Percentiles rank a stretch among this genome's conserved stretches.
Evolutionary conservation across 1,140 invertebrate genomes (phyloP).

Genomic region (Brachionus plicatilis): DNA sequence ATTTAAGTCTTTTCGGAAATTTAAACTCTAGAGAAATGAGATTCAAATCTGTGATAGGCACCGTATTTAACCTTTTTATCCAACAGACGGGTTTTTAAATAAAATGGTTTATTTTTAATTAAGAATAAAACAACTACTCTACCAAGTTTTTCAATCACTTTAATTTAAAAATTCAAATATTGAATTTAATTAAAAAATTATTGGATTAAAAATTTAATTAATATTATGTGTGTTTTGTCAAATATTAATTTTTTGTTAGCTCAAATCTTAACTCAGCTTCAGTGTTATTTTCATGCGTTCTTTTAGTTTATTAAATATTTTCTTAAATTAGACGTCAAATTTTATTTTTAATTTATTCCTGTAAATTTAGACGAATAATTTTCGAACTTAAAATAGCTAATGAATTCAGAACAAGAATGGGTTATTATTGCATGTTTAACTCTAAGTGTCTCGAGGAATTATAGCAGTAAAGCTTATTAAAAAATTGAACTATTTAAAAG

Average conservation of each 20-base stretch:
- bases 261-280: neutral
- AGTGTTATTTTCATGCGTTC: neutral
- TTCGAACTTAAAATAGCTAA: neutral
- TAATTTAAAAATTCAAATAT: neutral
- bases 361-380: neutral
- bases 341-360: neutral
- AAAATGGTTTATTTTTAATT: neutral
- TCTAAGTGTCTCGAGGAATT: neutral
- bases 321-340: neutral
- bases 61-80: too few relatives aligned
- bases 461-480: neutral
- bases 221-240: neutral
- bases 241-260: neutral
- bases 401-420: neutral
- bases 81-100: too few relatives aligned
- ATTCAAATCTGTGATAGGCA: too few relatives aligned
- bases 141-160: neutral
- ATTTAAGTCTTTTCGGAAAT: too few relatives aligned
- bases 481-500: neutral
- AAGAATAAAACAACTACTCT: neutral
- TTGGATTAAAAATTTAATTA: conserved; percentile 3
- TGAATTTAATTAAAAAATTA: conserved; percentile 3
- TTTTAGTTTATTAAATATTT: neutral
- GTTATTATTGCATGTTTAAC: neutral
- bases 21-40: too few relatives aligned